These are phyloP conservation scores for Thamnophis elegans DNA, from an alignment of 2,797 vertebrate genomes.

Conservation along the genomic window DNA sequence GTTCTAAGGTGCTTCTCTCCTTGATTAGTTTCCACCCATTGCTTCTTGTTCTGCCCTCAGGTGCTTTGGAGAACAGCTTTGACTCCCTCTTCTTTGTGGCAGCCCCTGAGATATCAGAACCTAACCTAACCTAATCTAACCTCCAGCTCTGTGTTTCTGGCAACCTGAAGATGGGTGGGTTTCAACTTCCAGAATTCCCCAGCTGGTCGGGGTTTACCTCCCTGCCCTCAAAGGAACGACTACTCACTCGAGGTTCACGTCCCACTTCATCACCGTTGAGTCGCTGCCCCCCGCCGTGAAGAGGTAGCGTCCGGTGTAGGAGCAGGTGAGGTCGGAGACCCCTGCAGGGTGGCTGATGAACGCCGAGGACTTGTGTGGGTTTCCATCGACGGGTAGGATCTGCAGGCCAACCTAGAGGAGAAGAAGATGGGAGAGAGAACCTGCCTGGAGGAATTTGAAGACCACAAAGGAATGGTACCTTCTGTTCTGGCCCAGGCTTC, in stretches of 20 bases:
- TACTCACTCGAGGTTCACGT: slow-evolving; percentile 79
- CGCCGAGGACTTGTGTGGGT: slow-evolving; percentile 85
- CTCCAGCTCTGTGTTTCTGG: neutral
- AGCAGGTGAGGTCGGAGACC: slow-evolving; percentile 75
- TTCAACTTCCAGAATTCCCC: neutral
- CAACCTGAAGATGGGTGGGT: neutral
- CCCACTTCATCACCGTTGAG: slow-evolving; percentile 81
- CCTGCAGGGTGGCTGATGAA: slow-evolving; percentile 83
- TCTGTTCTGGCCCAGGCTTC: no score
- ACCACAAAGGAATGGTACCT: no score
- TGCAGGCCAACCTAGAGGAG: slow-evolving; percentile 90
- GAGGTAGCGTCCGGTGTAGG: slow-evolving; percentile 77
- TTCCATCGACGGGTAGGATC: slow-evolving; percentile 91
- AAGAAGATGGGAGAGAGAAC: neutral
- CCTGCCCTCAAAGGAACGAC: neutral
- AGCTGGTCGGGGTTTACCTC: neutral
- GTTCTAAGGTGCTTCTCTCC: no score
- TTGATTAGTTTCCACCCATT: no score
- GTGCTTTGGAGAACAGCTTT: no score
- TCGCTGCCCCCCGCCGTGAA: slow-evolving; percentile 86
- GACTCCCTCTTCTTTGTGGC: no score
- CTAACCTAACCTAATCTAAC: neutral
- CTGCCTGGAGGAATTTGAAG: neutral
- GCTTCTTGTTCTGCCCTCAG: no score
- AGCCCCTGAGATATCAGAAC: no score